Base-by-base conservation (phyloP, 2,113 vertebrate species). In the Odobenus rosmarus region DNA sequence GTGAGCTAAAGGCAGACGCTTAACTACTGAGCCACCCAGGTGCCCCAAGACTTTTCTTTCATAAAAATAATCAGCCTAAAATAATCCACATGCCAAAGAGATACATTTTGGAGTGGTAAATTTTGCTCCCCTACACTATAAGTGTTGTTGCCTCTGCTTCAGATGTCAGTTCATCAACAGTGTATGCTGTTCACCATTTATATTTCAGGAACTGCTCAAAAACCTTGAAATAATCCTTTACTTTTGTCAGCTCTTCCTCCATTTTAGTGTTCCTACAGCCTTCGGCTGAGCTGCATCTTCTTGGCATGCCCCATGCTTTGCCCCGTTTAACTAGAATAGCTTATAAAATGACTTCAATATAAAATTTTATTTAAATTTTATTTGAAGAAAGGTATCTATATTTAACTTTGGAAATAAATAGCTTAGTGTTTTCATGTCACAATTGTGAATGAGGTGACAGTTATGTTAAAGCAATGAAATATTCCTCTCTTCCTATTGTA, bases 201-300 rank as follows among this genome's bases (percentile, higher is more conserved):
- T n/a, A 33, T 92, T 83, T 77, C 74, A 83, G 82, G 72, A 95
- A 64, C 72, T 80, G 46, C 49, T 94, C 46, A 42, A 57, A 77
- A 94, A 92, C 59, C 51, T 95, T 77, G 72, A 94, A 88, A 31
- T 92, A 92, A 92, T 39, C 21, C 49, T 94, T 88, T 83, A 72
- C n/a, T 67, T 90, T 94, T 89, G 72, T 61, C 53, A 88, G 53
- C 31, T 82, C 18, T 94, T 61, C 31, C 7, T 79, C 87, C 31
- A 49, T 59, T 51, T 53, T 69, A 88, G 39, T 69, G 10, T 93
- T 88, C 83, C 21, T 36, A 72, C 62, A 76, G 39, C 15, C 18
- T 67, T 49, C 4, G 16, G 64, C 62, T 79, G 16, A n/a, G 16
- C 9, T 97, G 53, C 31, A 19, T 89, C 36, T 53, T 77, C 24